These are phyloP conservation scores for Poecilia velifera DNA, from an alignment of 2,797 vertebrate genomes.

Conservation along the genomic window DNA sequence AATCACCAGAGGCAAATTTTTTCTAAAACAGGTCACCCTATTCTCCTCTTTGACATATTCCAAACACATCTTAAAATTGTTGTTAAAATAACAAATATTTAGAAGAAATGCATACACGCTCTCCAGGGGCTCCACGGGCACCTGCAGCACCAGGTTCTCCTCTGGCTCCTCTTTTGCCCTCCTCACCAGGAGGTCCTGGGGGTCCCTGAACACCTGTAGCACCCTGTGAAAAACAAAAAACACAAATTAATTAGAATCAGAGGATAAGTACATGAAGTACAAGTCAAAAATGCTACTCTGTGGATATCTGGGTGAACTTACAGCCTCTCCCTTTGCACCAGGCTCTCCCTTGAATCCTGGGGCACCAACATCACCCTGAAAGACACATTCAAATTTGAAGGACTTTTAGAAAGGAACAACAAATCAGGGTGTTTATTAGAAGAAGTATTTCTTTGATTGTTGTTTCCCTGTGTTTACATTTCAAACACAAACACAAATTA, in stretches of 20 bases:
- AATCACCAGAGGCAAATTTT: background rate
- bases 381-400: conserved; percentile 27
- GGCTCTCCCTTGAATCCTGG: conserved; percentile 91
- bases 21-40: background rate
- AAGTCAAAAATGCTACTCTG: background rate
- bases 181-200: conserved; percentile 90
- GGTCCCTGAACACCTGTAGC: conserved; percentile 87
- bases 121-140: conserved; percentile 88
- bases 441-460: background rate
- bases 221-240: conserved; percentile 79
- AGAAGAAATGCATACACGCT: conserved; percentile 84
- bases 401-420: conserved; percentile 15
- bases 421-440: background rate
- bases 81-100: background rate
- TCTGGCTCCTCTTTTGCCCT: conserved; percentile 95
- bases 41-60: background rate
- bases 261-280: background rate
- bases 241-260: background rate
- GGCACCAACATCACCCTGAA: conserved; percentile 91
- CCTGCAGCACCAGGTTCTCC: conserved; percentile 90
- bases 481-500: background rate
- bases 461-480: background rate
- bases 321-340: conserved; percentile 92
- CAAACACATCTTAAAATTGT: background rate
- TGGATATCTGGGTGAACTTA: conserved; percentile 69